A percentile compares a stretch with the other conserved stretches of the same genome.
These are phyloP conservation scores for Mactra quadrangularis DNA, from an alignment of 1,140 invertebrate genomes.

Conservation along the genomic window DNA sequence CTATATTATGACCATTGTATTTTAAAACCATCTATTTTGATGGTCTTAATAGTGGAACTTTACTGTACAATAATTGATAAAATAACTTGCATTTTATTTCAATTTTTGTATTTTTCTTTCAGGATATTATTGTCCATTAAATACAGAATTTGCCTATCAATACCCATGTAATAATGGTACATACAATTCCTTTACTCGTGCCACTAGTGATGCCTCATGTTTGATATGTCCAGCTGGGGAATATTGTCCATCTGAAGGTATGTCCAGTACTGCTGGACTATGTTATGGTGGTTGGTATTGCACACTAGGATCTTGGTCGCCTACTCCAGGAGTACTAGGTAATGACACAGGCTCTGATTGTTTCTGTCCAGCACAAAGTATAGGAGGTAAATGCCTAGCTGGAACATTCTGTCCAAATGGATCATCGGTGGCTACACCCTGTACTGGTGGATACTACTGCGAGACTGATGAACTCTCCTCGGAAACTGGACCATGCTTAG, in stretches of 20 bases:
- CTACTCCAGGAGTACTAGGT: conserved; percentile 72
- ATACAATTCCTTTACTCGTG: conserved; percentile 75
- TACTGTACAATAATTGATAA: too few relatives aligned
- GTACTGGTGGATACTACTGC: conserved; percentile 80
- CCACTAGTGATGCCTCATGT: conserved; percentile 69
- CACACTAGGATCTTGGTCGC: conserved; percentile 76
- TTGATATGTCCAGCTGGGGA: conserved; percentile 76
- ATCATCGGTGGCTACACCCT: conserved; percentile 70
- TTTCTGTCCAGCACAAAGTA: conserved; percentile 75
- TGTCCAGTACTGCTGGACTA: conserved; percentile 71
- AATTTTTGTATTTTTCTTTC: conserved; percentile 56
- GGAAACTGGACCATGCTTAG: conserved; percentile 75
- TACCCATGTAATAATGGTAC: conserved; percentile 80
- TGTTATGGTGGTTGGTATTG: conserved; percentile 81
- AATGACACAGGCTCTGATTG: conserved; percentile 73
- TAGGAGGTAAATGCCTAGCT: conserved; percentile 78
- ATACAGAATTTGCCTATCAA: conserved; percentile 78
- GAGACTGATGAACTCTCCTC: conserved; percentile 72
- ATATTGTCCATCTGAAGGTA: conserved; percentile 76
- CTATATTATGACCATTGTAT: too few relatives aligned
- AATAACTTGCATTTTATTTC: too few relatives aligned
- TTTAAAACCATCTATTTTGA: too few relatives aligned
- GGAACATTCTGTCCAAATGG: conserved; percentile 80
- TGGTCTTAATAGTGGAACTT: too few relatives aligned
- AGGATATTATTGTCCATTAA: conserved; percentile 78